Conservation (phyloP, 2,888 invertebrate species). For the Orthosia gracilis region DNA sequence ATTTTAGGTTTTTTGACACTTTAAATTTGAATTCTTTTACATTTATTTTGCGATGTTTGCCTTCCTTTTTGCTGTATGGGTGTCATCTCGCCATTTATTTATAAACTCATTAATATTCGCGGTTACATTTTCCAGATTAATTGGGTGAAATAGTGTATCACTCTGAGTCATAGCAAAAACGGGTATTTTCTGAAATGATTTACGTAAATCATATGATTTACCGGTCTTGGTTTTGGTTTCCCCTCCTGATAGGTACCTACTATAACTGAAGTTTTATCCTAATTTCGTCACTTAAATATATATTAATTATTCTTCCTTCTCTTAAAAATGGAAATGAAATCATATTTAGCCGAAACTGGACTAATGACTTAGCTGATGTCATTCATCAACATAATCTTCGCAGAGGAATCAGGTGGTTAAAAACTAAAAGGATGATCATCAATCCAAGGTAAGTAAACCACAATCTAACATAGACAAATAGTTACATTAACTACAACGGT, state of each 20-base stretch:
- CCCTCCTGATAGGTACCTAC: no score
- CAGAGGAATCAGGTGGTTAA: neutral
- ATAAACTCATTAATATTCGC: neutral
- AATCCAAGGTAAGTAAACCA: neutral
- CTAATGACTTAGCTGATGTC: neutral
- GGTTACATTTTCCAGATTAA: neutral
- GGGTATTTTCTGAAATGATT: neutral
- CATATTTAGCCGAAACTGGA: neutral
- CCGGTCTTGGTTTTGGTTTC: neutral
- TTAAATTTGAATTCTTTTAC: neutral
- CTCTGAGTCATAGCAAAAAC: slow-evolving; percentile 7
- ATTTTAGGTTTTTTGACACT: slow-evolving; percentile 8
- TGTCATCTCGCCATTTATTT: neutral
- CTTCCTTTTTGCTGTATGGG: neutral
- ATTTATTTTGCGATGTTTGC: neutral
- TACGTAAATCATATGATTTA: slow-evolving; percentile 22
- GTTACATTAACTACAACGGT: slow-evolving; percentile 27
- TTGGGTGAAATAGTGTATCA: neutral
- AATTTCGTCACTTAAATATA: neutral
- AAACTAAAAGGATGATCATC: neutral
- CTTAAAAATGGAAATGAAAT: neutral
- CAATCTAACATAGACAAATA: slow-evolving; percentile 36
- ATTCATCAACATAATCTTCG: no score
- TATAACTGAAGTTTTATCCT: neutral
- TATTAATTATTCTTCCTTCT: neutral